Conservation (phyloP, 2,113 vertebrate genomes). For the Larimichthys crocea region DNA sequence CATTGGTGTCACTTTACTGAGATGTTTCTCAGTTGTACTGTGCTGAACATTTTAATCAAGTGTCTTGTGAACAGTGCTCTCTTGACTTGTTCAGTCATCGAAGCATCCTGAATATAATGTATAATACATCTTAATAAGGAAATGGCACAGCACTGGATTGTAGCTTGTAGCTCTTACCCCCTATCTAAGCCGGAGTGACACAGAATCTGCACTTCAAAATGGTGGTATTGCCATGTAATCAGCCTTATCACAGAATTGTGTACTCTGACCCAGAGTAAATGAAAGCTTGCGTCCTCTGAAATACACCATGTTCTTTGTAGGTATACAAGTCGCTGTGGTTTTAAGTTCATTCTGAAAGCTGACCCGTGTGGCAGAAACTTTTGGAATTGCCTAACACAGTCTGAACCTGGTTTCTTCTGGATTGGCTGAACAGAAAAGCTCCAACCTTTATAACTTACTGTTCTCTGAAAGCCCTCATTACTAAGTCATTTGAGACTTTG, state of each 20-base stretch:
- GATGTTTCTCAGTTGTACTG: constrained; percentile 31
- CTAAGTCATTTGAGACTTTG: constrained; percentile 32
- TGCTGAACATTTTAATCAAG: background rate
- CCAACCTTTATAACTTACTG: constrained; percentile 17
- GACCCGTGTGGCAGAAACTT: constrained; percentile 40
- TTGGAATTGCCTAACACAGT: constrained; percentile 56
- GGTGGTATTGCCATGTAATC: constrained; percentile 63
- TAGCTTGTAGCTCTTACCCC: constrained; percentile 13
- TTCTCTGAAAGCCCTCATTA: constrained; percentile 46
- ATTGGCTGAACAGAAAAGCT: constrained; percentile 28
- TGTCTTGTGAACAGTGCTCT: background rate
- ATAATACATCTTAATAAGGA: constrained; percentile 9
- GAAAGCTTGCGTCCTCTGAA: constrained; percentile 62
- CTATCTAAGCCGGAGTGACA: constrained; percentile 16
- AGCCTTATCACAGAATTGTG: constrained; percentile 73
- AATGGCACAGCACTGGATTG: background rate
- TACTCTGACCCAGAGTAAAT: constrained; percentile 77
- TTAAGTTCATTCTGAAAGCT: constrained; percentile 62
- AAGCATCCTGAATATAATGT: background rate
- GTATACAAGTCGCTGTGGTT: constrained; percentile 31
- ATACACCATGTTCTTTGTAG: constrained; percentile 52
- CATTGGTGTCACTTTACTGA: constrained; percentile 32
- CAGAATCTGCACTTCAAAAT: constrained; percentile 56
- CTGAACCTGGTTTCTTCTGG: constrained; percentile 39
- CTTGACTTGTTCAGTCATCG: background rate